phyloP scores from a whole-genome alignment of 1,140 invertebrate genomes.

The Heterodera carotae region DNA sequence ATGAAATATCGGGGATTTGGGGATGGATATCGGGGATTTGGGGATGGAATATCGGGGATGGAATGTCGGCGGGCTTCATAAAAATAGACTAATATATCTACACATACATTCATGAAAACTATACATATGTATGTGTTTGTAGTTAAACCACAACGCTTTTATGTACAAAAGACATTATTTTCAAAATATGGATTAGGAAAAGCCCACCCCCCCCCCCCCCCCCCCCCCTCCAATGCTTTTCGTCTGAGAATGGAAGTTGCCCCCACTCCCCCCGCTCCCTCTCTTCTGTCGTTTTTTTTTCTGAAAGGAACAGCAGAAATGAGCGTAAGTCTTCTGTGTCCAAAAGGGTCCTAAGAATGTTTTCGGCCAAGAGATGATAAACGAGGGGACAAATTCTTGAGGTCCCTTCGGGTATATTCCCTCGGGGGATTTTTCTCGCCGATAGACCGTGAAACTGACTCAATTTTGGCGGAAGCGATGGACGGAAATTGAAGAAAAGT shows the following conservation, averaged over 20 bases:
- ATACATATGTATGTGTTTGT: too few relatives aligned
- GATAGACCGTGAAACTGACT: conserved; percentile 30
- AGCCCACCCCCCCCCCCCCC: too few relatives aligned
- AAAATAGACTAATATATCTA: too few relatives aligned
- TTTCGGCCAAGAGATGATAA: conserved; percentile 16
- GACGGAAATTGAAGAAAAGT: neutral
- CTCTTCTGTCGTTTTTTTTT: neutral
- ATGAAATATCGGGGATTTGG: too few relatives aligned
- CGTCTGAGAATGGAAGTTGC: neutral
- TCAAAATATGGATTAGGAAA: conserved; percentile 2
- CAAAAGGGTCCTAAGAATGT: neutral
- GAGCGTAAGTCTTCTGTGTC: conserved; percentile 4
- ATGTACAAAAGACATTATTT: neutral
- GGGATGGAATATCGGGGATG: too few relatives aligned
- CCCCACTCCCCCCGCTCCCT: neutral
- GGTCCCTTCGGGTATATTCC: conserved; percentile 18
- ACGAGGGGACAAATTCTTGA: conserved; percentile 23
- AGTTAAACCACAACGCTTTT: too few relatives aligned
- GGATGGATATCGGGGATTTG: too few relatives aligned
- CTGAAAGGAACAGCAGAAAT: neutral
- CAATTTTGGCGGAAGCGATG: conserved; percentile 21
- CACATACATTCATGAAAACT: too few relatives aligned
- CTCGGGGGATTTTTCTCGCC: conserved; percentile 2
- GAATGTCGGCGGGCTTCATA: too few relatives aligned
- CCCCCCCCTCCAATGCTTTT: neutral